Conservation (phyloP, 2,797 vertebrate species). For the Prionace glauca region DNA sequence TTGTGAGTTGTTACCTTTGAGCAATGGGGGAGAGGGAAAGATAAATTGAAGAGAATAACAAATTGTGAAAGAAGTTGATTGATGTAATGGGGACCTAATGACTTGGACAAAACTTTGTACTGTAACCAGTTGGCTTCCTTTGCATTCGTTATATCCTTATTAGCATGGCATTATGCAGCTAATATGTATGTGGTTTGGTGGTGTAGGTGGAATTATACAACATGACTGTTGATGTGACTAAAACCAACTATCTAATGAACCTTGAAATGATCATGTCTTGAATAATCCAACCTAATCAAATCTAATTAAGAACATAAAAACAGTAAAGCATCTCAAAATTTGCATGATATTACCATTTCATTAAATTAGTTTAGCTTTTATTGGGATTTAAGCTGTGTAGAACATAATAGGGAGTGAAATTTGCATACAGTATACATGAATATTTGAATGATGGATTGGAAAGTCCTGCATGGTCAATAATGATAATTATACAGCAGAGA, state of each 20-base stretch:
- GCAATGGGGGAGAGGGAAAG: neutral
- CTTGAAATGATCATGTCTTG: conserved; percentile 26
- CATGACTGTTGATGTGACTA: neutral
- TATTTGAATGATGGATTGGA: neutral
- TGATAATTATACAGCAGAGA: neutral
- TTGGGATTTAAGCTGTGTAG: neutral
- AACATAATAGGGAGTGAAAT: neutral
- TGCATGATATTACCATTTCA: conserved; percentile 28
- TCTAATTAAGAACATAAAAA: conserved; percentile 29
- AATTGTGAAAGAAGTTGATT: neutral
- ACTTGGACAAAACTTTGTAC: neutral
- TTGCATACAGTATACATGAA: neutral
- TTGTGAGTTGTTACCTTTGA: neutral
- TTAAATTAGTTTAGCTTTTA: conserved; percentile 13
- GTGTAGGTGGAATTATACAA: neutral
- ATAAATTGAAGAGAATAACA: neutral
- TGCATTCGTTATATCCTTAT: neutral
- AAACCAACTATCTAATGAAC: conserved; percentile 21
- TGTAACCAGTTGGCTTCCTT: neutral
- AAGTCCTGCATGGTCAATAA: neutral
- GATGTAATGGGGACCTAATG: neutral
- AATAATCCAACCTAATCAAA: conserved; percentile 31
- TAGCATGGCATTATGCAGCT: neutral
- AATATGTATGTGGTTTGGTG: neutral
- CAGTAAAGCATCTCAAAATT: neutral